Conservation (phyloP, 53 echinoderm and acorn worm species). For the Stichopus horrens region DNA sequence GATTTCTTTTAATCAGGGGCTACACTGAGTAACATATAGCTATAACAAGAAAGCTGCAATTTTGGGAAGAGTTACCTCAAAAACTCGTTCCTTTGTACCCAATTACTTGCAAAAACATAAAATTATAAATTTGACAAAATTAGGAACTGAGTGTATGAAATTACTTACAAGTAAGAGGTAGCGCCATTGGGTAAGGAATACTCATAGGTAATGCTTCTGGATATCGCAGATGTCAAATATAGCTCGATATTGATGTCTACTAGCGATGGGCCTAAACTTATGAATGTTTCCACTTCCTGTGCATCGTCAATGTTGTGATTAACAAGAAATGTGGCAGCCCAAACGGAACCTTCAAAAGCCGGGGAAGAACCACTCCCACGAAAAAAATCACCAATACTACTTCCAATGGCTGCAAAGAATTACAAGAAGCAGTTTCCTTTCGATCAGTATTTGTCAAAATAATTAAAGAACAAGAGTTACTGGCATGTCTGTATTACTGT, state of each 20-base stretch:
- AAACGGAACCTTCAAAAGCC: background rate
- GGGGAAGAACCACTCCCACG: slow-evolving; percentile 12
- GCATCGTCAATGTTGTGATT: background rate
- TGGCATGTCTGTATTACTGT: too few species aligned
- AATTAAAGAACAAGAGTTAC: too few species aligned
- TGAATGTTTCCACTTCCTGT: background rate
- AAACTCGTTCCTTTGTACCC: too few species aligned
- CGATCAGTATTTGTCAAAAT: too few species aligned
- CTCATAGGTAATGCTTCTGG: background rate
- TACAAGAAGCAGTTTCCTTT: background rate
- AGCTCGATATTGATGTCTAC: background rate
- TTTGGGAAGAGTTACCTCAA: too few species aligned
- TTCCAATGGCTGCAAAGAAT: background rate
- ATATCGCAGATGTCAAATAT: background rate
- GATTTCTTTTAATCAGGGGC: too few species aligned
- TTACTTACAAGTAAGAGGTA: background rate
- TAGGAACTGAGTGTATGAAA: too few species aligned
- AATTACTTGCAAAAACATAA: too few species aligned
- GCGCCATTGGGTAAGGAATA: background rate
- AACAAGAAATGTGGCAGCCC: background rate
- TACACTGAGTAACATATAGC: too few species aligned
- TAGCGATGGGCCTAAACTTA: slow-evolving; percentile 6
- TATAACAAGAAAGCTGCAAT: too few species aligned
- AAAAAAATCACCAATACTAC: background rate
- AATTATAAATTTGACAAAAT: too few species aligned